phyloP scores from a whole-genome alignment of 2,888 invertebrate species.

The Cyaniris semiargus region DNA sequence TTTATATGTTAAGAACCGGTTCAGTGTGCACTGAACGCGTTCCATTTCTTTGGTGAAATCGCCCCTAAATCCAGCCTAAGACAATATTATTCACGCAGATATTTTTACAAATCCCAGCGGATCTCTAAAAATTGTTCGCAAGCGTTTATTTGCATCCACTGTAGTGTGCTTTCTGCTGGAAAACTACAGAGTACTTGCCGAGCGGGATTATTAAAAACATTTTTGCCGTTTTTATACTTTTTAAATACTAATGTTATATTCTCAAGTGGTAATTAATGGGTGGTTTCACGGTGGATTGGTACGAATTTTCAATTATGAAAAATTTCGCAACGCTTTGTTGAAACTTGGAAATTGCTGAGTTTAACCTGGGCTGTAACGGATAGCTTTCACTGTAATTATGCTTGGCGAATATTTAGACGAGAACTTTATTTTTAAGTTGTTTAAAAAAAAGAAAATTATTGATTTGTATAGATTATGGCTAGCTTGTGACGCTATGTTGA shows the following conservation, averaged over 20 bases:
- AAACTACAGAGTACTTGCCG: conserved; percentile 49
- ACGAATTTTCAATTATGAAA: conserved; percentile 6
- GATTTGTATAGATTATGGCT: background rate
- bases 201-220: conserved; percentile 46
- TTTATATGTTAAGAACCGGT: too few relatives aligned
- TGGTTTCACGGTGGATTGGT: conserved; percentile 24
- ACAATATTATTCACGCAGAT: too few relatives aligned
- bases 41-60: too few relatives aligned
- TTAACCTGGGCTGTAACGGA: background rate
- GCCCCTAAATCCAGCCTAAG: too few relatives aligned
- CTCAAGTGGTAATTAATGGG: conserved; percentile 32
- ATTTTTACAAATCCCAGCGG: background rate
- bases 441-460: background rate
- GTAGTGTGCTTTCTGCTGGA: conserved; percentile 50
- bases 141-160: conserved; percentile 56
- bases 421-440: background rate
- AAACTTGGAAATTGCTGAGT: background rate
- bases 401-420: background rate
- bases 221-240: conserved; percentile 40
- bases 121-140: conserved; percentile 30
- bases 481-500: too few relatives aligned
- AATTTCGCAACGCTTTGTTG: conserved; percentile 5
- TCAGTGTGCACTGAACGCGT: too few relatives aligned
- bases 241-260: conserved; percentile 39
- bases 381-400: background rate